Base-by-base conservation (phyloP, 2,113 vertebrate species). In the Nannospalax galili region DNA sequence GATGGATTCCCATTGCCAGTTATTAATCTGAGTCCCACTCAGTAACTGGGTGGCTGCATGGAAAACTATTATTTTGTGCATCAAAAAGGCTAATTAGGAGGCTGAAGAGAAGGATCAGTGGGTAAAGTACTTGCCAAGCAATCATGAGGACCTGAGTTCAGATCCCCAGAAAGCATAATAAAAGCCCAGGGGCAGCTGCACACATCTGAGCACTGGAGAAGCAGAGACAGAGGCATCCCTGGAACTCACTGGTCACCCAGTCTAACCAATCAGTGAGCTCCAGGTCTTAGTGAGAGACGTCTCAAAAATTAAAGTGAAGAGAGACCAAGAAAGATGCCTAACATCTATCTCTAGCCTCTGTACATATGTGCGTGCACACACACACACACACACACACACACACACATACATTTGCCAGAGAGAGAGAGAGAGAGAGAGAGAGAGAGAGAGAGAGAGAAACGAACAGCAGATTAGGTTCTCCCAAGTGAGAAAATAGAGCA, bases 1-100 rank as follows among this genome's bases (percentile, higher is more conserved):
- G 70, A 64, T 3, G 1, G n/a, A 40, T 0, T 0, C 8, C 52
- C 72, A 24, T n/a, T 7, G 3, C 14, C 88, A n/a, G 8, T 7
- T 15, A 10, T 1, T 30, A 15, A 69, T 42, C 62, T 30, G 30
- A 86, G 37, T 16, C 62, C 56, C 22, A 26, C 26, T 42, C 64
- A 5, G 0, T 3, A 42, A 37, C 69, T 45, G 4, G 7, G 35
- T 14, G 4, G n/a, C 30, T 92, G 32, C 1, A 1, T 22, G 24
- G 15, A 40, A 40, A 9, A 10, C 32, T 15, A 16, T 7, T 30
- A 37, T 67, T 69, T n/a, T 24, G 4, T 30, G 16, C 4, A 4
- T 56, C 58, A 45, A 62, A 70, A 73, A 91, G 64, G 67, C 14
- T 17, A 48, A 64, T 5, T 64, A 11, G 40, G 10, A 30, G 80